phyloP scores from a whole-genome alignment of 2,888 invertebrate species.

The Dolomedes plantarius region DNA sequence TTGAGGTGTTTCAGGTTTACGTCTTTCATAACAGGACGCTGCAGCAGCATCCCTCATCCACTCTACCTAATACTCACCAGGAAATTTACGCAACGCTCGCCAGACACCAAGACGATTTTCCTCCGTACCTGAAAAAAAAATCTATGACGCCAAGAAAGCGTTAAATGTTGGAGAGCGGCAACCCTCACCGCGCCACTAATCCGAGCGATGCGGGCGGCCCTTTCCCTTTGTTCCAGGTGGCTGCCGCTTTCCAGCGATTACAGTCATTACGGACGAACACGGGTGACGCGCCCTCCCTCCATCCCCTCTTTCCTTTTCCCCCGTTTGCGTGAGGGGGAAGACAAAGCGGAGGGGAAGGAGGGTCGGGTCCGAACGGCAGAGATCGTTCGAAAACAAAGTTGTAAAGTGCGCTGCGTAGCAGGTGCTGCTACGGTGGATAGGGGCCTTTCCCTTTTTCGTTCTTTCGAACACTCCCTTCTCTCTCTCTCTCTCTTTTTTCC shows the following conservation, averaged over 20 bases:
- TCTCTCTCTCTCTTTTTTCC: neutral
- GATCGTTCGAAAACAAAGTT: conserved; percentile 48
- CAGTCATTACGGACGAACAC: conserved; percentile 71
- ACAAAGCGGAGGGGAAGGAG: neutral
- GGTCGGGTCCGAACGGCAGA: conserved; percentile 11
- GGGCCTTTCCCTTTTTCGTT: neutral
- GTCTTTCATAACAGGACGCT: no score
- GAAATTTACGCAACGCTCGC: no score
- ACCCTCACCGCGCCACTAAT: neutral
- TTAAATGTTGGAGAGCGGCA: no score
- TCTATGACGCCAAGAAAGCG: no score
- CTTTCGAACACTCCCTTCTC: neutral
- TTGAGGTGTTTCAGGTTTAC: no score
- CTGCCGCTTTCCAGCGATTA: conserved; percentile 72
- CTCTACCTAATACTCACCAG: no score
- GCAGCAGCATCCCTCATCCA: no score
- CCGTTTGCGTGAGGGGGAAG: conserved; percentile 12
- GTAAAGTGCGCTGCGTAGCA: conserved; percentile 47
- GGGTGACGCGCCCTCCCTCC: conserved; percentile 49
- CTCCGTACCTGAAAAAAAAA: no score
- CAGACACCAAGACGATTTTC: no score
- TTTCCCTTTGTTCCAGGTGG: conserved; percentile 72
- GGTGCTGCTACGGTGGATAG: conserved; percentile 27
- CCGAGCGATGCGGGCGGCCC: conserved; percentile 60
- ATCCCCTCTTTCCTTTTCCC: neutral